Evolutionary conservation across 2,113 vertebrate genomes (phyloP).

Genomic region (Tachuris rubrigastra): DNA sequence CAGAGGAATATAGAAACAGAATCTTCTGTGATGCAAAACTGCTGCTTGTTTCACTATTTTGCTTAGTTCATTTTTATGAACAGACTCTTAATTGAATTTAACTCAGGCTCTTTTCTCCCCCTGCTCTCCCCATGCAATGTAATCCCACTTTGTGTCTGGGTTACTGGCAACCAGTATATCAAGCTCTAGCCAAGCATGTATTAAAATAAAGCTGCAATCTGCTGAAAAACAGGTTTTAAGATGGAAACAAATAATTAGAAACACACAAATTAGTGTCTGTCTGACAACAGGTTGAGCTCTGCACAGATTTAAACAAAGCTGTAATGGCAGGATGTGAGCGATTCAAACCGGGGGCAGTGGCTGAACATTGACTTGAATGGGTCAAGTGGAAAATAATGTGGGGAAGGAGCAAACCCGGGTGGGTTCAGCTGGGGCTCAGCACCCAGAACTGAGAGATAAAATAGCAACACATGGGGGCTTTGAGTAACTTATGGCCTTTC

Average conservation of each 20-base stretch:
- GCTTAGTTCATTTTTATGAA: not conserved
- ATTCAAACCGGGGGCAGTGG: not conserved
- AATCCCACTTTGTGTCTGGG: conserved; percentile 32
- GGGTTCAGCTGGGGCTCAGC: not conserved
- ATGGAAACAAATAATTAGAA: conserved; percentile 67
- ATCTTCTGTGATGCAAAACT: not conserved
- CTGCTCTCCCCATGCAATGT: not conserved
- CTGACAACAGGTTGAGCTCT: conserved; percentile 60
- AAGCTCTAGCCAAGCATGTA: conserved; percentile 29
- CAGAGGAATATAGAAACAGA: not conserved
- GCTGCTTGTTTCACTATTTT: not conserved
- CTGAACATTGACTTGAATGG: not conserved
- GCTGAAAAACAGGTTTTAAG: conserved; percentile 59
- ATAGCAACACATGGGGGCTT: rapidly evolving
- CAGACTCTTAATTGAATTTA: conserved; percentile 11
- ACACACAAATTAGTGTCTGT: conserved; percentile 50
- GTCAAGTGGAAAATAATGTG: not conserved
- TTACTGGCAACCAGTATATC: conserved; percentile 32
- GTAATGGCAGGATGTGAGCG: not conserved
- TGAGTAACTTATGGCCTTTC: not conserved
- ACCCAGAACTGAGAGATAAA: not conserved
- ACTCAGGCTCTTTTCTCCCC: not conserved
- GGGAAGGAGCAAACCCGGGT: not conserved
- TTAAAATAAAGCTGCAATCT: conserved; percentile 55
- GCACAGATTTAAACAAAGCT: conserved; percentile 13